phyloP scores from a whole-genome alignment of 2,888 invertebrate species.

The Erpobdella octoculata region DNA sequence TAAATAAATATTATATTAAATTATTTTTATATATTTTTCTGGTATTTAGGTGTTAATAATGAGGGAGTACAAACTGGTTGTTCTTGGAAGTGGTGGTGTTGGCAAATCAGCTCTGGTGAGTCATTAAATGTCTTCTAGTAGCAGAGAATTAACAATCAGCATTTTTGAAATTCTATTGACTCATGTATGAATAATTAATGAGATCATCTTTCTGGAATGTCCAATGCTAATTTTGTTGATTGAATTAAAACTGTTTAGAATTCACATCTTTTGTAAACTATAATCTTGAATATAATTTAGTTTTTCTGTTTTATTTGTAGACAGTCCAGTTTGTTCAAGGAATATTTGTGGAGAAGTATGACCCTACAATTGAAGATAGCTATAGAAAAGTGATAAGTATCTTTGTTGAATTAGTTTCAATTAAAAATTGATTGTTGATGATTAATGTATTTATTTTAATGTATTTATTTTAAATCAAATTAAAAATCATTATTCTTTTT shows the following conservation, averaged over 20 bases:
- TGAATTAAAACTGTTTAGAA: neutral
- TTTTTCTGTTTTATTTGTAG: constrained; percentile 44
- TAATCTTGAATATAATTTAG: neutral
- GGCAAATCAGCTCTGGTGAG: constrained; percentile 85
- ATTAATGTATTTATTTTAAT: no score
- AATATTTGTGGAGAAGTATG: constrained; percentile 98
- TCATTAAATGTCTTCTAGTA: no score
- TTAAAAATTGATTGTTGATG: no score
- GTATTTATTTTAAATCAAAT: no score
- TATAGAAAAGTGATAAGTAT: constrained; percentile 69
- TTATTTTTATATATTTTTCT: neutral
- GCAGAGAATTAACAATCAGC: no score
- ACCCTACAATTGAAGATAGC: constrained; percentile 99
- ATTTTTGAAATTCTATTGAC: no score
- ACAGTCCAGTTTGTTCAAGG: constrained; percentile 97
- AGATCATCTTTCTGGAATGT: no score
- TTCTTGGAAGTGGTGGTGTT: constrained; percentile 97
- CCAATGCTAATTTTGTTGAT: neutral
- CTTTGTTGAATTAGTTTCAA: constrained; percentile 10
- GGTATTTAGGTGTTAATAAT: constrained; percentile 55
- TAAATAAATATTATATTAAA: neutral
- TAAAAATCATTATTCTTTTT: constrained; percentile 18
- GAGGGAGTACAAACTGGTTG: constrained; percentile 99
- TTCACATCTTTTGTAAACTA: neutral
- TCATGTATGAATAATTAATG: no score